Evolutionary conservation across 2,888 invertebrate genomes (phyloP).

Genomic region (Panopea generosa): DNA sequence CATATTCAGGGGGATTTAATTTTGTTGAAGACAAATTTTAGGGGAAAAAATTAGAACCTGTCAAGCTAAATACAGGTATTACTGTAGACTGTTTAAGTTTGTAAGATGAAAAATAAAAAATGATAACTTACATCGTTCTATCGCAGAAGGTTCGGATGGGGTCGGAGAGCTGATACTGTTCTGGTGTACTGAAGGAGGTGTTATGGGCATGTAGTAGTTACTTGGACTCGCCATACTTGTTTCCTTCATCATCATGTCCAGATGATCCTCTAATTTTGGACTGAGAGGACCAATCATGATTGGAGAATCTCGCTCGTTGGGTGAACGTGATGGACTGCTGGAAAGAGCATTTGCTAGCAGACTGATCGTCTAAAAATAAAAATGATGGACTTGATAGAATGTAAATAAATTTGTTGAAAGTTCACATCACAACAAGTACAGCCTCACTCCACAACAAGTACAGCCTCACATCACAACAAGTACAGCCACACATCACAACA

Average conservation of each 20-base stretch:
- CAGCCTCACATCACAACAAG: no score
- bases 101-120: no score
- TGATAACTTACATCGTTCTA: constrained; percentile 57
- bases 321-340: constrained; percentile 30
- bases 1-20: no score
- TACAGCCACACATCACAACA: no score
- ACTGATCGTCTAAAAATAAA: constrained; percentile 46
- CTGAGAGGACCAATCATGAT: constrained; percentile 28
- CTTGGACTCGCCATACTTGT: not conserved
- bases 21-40: no score
- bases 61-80: no score
- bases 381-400: no score
- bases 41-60: no score
- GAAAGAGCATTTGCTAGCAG: constrained; percentile 45
- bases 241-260: not conserved
- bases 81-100: no score
- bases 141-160: constrained; percentile 30
- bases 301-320: not conserved
- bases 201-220: constrained; percentile 27
- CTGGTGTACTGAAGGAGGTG: constrained; percentile 25
- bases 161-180: constrained; percentile 8
- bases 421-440: no score
- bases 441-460: no score
- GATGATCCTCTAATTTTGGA: not conserved
- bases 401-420: not conserved